Conservation (phyloP, 64 coral and sea anemone species). For the Pocillopora verrucosa region DNA sequence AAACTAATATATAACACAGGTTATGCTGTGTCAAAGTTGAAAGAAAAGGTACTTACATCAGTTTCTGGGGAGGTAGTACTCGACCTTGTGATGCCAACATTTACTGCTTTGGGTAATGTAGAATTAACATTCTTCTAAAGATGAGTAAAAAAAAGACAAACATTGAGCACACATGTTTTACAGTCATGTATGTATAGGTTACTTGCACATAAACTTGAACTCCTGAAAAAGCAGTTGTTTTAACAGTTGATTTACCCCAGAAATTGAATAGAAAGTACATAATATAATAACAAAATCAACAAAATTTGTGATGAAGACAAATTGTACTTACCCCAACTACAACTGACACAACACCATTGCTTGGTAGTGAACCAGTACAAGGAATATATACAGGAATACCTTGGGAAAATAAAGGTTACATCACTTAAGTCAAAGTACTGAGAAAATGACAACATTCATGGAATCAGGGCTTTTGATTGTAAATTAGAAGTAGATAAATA, state of each 20-base stretch:
- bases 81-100: background rate
- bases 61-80: background rate
- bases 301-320: background rate
- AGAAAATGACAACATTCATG: too few species aligned
- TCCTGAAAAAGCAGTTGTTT: too few species aligned
- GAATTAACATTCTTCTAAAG: slow-evolving; percentile 32
- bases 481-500: too few species aligned
- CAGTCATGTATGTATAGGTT: too few species aligned
- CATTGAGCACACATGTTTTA: too few species aligned
- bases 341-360: slow-evolving; percentile 26
- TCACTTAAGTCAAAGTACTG: background rate
- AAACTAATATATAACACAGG: too few species aligned
- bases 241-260: too few species aligned
- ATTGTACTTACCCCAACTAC: slow-evolving; percentile 31
- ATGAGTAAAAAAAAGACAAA: background rate
- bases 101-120: slow-evolving; percentile 11
- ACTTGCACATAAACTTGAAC: too few species aligned
- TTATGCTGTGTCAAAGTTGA: background rate
- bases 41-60: background rate
- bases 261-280: too few species aligned
- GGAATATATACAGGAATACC: slow-evolving; percentile 47
- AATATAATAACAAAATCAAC: too few species aligned
- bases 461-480: too few species aligned
- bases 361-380: slow-evolving; percentile 33
- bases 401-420: background rate